Evolutionary conservation across 2,113 vertebrate species (phyloP), one percentile per base, ranked within the genome.

Genomic region (Machaerirhynchus nigripectus): DNA sequence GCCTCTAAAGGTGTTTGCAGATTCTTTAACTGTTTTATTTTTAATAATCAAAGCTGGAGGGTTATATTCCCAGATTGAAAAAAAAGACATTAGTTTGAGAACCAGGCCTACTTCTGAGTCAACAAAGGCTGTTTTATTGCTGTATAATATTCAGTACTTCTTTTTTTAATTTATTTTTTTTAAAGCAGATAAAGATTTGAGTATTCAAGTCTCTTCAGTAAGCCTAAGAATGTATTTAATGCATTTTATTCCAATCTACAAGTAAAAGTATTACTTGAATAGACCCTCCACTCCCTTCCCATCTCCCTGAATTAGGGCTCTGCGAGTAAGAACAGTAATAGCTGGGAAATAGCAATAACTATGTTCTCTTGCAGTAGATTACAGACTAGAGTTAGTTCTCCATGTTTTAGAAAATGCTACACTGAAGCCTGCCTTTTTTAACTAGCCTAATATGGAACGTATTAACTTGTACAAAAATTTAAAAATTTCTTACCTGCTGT

Each of bases 401-500:
- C 42, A 59, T 40, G 49, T 55, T 87, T 87, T 87, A 79, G 56
- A 55, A 71, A 71, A 75, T 59, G 42, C 42, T 75, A 26, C 47
- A 47, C 26, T 59, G 59, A 59, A 59, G 42, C 11, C 35, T 79
- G 57, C 21, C 49, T 63, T 78, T 86, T 71, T n/a, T 1, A 37
- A 60, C 31, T 64, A 71, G 65, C 12, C 40, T 63, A 64, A 57
- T 64, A 85, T 42, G 21, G 60, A 79, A 80, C 42, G 50, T 47
- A 39, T 31, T 47, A 79, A 53, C 42, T 65, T 42, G 31, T 52
- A 50, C 30, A 37, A 75, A 68, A 52, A 81, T 11, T 39, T 86
- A 26, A 35, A 76, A 73, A 59, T 52, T 81, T n/a, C 94, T 97
- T 97, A 99, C 99, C 99, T 99, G 99, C 93, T 99, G 99, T 88